Conservation (phyloP, 23 tunicate species). For the Diplosoma virens region DNA sequence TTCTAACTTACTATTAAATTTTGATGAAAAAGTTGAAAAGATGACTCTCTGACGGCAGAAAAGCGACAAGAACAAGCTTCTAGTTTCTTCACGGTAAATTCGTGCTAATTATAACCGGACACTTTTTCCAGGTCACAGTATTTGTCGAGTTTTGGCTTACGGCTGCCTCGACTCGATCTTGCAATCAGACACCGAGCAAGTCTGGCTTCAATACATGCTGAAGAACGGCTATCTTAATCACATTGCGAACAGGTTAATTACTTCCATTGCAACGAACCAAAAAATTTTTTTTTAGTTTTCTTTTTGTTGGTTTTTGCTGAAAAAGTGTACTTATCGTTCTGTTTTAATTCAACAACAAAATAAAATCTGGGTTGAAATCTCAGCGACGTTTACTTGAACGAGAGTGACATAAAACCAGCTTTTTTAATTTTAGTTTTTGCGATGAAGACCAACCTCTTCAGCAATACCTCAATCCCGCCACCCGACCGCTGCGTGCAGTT, state of each 20-base stretch:
- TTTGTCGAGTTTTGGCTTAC: slow-evolving; percentile 75
- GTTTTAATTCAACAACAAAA: background rate
- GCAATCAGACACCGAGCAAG: slow-evolving; percentile 59
- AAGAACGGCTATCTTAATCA: slow-evolving; percentile 67
- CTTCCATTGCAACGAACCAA: background rate
- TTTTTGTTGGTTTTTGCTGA: background rate
- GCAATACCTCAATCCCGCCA: slow-evolving; percentile 35
- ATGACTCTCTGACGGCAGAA: no score
- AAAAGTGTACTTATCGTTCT: no score
- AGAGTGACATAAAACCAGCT: background rate
- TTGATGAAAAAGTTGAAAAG: background rate
- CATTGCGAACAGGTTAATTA: slow-evolving; percentile 71
- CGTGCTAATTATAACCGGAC: no score
- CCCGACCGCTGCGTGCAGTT: slow-evolving; percentile 47
- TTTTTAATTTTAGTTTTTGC: slow-evolving; percentile 39
- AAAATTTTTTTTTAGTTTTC: background rate
- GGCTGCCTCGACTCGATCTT: slow-evolving; percentile 76
- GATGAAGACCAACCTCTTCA: slow-evolving; percentile 69
- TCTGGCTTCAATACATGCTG: slow-evolving; percentile 76
- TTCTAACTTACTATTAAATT: background rate
- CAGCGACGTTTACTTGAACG: background rate
- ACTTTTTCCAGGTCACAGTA: slow-evolving; percentile 73
- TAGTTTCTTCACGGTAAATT: no score
- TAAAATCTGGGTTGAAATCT: background rate
- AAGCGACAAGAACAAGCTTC: no score